A percentile compares a stretch with the other conserved stretches of the same genome.
Conservation (phyloP, 2,797 vertebrate species). For the Rhabdomys pumilio region DNA sequence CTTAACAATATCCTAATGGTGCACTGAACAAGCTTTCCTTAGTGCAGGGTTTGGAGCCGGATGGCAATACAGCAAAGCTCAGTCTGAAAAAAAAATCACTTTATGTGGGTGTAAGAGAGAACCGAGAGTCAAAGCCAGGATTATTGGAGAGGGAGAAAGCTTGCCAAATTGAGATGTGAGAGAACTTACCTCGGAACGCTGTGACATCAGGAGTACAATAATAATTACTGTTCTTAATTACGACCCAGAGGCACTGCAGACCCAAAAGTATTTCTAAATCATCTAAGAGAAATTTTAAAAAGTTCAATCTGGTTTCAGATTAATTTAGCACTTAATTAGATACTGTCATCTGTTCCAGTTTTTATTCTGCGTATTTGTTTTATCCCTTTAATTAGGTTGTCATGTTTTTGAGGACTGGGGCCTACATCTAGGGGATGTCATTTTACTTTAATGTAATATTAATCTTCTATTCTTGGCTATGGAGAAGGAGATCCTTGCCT, state of each 20-base stretch:
- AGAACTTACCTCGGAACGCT: conserved; percentile 61
- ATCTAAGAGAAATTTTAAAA: conserved; percentile 57
- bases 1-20: background rate
- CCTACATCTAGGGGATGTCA: background rate
- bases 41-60: background rate
- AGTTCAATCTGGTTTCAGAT: conserved; percentile 69
- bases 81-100: background rate
- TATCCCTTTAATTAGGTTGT: conserved; percentile 57
- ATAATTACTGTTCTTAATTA: conserved; percentile 76
- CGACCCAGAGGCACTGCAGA: conserved; percentile 72
- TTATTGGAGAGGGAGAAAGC: background rate
- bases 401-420: conserved; percentile 46
- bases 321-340: conserved; percentile 79
- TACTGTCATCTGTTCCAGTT: conserved; percentile 68
- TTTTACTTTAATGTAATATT: conserved; percentile 16
- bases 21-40: background rate
- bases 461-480: background rate
- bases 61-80: background rate
- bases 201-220: conserved; percentile 63
- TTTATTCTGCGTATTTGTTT: conserved; percentile 65
- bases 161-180: conserved; percentile 56
- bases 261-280: conserved; percentile 76
- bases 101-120: background rate
- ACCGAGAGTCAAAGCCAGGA: background rate
- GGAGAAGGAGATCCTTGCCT: background rate